Evolutionary conservation across 2,797 vertebrate species (phyloP).

Genomic region (Danio tinwini): DNA sequence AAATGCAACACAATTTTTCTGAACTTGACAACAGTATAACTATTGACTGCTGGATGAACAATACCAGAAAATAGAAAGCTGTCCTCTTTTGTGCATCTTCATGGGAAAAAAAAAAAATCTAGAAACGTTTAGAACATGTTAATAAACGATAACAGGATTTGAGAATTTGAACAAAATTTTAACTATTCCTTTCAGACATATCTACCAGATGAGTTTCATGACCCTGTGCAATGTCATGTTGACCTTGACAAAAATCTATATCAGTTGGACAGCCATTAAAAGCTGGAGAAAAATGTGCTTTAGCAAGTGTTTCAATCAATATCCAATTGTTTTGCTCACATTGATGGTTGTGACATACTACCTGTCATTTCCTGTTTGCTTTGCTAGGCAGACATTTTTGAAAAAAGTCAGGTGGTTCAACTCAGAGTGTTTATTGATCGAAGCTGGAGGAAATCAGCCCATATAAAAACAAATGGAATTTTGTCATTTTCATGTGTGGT

Average conservation of each 20-base stretch:
- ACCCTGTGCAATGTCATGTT: conserved; percentile 8
- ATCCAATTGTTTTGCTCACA: conserved; percentile 1
- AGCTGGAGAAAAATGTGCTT: conserved; percentile 7
- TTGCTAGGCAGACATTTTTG: conserved; percentile 4
- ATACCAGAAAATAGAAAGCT: neutral
- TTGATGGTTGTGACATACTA: conserved; percentile 5
- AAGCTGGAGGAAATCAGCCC: conserved; percentile 16
- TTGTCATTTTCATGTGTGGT: neutral
- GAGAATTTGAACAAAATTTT: neutral
- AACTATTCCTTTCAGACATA: conserved; percentile 3
- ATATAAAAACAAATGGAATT: neutral
- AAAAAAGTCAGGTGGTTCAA: neutral
- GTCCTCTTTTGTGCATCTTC: neutral
- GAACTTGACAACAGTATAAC: neutral
- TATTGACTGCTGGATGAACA: neutral
- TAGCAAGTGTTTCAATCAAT: conserved; percentile 19
- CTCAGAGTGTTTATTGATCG: neutral
- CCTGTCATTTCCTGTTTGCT: conserved; percentile 29
- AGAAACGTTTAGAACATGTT: neutral
- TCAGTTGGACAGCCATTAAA: conserved; percentile 13
- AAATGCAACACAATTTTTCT: neutral
- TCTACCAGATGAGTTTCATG: neutral
- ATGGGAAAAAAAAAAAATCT: neutral
- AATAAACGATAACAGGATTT: neutral
- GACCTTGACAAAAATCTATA: conserved; percentile 31